Percentiles rank a stretch among this genome's conserved stretches.
Conservation (phyloP, 2,888 invertebrate genomes). For the Ochlodes sylvanus region DNA sequence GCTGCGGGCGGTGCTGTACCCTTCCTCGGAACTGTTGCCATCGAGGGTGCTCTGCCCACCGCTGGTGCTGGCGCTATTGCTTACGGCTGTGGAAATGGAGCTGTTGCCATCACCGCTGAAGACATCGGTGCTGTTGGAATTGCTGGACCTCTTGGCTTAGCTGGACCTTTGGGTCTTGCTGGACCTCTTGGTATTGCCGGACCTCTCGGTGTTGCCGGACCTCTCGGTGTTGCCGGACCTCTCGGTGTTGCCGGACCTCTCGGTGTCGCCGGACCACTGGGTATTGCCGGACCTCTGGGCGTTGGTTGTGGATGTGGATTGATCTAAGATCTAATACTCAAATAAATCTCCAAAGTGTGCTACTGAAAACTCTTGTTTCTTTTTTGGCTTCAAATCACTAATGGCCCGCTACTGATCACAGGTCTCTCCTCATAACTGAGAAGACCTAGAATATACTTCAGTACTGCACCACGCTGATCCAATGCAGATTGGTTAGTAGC, state of each 20-base stretch:
- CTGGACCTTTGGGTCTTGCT: slow-evolving; percentile 14
- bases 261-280: slow-evolving; percentile 2
- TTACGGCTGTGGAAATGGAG: slow-evolving; percentile 48
- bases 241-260: slow-evolving; percentile 14
- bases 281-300: slow-evolving; percentile 10
- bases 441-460: too few species aligned
- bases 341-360: neutral
- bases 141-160: slow-evolving; percentile 13
- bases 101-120: slow-evolving; percentile 43
- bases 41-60: slow-evolving; percentile 48
- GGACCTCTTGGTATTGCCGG: slow-evolving; percentile 9
- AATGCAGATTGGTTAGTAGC: too few species aligned
- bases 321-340: neutral
- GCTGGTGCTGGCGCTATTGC: slow-evolving; percentile 50
- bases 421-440: too few species aligned
- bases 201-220: slow-evolving; percentile 16
- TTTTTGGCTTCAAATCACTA: neutral
- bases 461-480: too few species aligned
- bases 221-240: slow-evolving; percentile 16
- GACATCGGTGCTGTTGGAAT: slow-evolving; percentile 18
- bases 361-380: neutral
- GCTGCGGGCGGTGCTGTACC: slow-evolving; percentile 47
- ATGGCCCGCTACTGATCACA: too few species aligned
- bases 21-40: slow-evolving; percentile 45
- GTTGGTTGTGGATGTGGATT: slow-evolving; percentile 15